Evolutionary conservation across 2,113 vertebrate genomes (phyloP).

Genomic region (Trogon melanurus): DNA sequence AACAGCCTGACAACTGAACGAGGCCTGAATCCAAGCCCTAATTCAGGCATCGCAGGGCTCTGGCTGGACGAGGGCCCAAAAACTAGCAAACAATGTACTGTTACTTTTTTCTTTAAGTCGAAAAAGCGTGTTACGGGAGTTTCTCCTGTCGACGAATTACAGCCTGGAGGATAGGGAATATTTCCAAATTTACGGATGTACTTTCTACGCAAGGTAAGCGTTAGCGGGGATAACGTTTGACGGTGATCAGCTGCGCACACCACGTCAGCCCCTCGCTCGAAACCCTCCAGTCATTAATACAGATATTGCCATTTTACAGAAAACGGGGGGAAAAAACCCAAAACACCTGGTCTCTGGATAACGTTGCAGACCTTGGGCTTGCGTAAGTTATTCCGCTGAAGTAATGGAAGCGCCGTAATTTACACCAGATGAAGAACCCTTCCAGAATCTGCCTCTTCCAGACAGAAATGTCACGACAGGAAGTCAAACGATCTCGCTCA

Average conservation of each 20-base stretch:
- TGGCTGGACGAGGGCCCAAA: neutral
- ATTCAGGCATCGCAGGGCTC: neutral
- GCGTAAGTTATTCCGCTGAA: neutral
- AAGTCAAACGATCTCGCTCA: neutral
- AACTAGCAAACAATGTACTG: neutral
- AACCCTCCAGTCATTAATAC: neutral
- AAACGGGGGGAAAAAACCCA: neutral
- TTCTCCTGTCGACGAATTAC: neutral
- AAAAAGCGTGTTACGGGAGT: neutral
- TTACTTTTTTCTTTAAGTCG: neutral
- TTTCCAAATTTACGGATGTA: neutral
- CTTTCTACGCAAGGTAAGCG: neutral
- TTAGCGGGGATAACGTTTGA: neutral
- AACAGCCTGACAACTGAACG: neutral
- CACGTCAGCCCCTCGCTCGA: neutral
- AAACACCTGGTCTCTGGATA: neutral
- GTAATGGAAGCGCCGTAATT: constrained; percentile 3
- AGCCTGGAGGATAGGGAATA: neutral
- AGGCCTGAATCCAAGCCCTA: neutral
- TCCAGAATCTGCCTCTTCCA: neutral
- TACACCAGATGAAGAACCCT: neutral
- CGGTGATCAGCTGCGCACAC: neutral
- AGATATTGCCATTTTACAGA: neutral
- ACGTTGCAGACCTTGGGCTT: neutral
- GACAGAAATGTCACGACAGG: neutral